These are phyloP conservation scores for Borostomias antarcticus DNA, from an alignment of 2,797 vertebrate genomes.

Conservation along the genomic window DNA sequence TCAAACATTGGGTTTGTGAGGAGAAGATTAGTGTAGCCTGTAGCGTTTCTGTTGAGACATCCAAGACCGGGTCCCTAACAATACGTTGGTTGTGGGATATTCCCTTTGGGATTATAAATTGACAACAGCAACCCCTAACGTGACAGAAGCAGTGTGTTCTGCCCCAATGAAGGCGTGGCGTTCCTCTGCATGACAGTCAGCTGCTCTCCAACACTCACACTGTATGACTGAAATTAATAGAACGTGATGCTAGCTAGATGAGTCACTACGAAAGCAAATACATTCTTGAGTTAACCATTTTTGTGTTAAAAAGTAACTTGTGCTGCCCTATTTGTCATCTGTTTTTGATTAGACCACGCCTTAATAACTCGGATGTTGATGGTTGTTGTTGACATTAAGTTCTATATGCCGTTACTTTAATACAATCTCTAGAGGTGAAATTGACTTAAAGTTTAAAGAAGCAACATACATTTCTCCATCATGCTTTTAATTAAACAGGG, in stretches of 20 bases:
- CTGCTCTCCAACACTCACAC: background rate
- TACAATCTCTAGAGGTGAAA: background rate
- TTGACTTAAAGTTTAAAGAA: background rate
- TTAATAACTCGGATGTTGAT: background rate
- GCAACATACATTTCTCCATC: too few relatives aligned
- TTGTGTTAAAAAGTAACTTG: slow-evolving; percentile 13
- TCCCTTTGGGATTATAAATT: background rate
- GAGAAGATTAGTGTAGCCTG: background rate
- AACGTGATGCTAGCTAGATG: background rate
- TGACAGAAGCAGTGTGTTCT: background rate
- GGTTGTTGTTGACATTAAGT: background rate
- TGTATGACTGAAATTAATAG: background rate
- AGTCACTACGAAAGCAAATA: slow-evolving; percentile 41
- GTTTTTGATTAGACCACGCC: background rate
- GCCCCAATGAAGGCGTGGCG: background rate
- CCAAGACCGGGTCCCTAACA: background rate
- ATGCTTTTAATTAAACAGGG: too few relatives aligned
- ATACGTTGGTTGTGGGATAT: background rate
- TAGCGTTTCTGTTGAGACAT: background rate
- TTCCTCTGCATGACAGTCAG: background rate
- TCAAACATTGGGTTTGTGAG: background rate
- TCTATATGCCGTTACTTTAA: background rate
- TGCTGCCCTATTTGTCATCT: background rate
- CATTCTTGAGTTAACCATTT: slow-evolving; percentile 35
- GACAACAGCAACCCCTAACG: background rate